Evolutionary conservation across 30 jellyfish, hydroid and myxozoan genomes (phyloP).

Genomic region (Turritopsis rubra): DNA sequence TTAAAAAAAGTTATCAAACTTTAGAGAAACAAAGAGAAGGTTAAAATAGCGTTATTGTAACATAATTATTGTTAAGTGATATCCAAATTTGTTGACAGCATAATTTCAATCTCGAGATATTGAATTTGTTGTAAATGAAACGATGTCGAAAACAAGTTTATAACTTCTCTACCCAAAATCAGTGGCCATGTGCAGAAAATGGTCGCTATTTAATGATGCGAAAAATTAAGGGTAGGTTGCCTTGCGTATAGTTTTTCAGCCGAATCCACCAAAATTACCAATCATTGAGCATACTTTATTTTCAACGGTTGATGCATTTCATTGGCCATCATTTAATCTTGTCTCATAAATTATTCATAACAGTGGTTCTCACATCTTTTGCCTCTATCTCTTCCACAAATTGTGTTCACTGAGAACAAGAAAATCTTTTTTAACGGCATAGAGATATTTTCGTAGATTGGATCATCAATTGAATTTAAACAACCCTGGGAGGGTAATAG

Average conservation of each 20-base stretch:
- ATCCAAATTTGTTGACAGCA: no score
- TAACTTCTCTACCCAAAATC: constrained; percentile 2
- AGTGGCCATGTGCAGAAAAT: constrained; percentile 9
- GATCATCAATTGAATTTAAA: neutral
- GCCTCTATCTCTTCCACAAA: neutral
- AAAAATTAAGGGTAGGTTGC: neutral
- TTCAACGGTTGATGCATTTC: neutral
- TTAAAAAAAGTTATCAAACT: no score
- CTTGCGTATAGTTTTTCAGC: neutral
- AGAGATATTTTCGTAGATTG: neutral
- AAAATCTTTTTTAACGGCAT: neutral
- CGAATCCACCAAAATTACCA: neutral
- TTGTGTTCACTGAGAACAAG: neutral
- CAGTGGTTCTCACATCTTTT: neutral
- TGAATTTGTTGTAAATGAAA: neutral
- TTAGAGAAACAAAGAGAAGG: no score
- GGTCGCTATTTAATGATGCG: constrained; percentile 1
- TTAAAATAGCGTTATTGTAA: no score
- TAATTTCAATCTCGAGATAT: no score
- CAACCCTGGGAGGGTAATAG: neutral
- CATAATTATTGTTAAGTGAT: no score
- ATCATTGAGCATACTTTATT: neutral
- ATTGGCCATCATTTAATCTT: neutral
- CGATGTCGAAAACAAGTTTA: neutral
- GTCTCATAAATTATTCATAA: neutral